These are phyloP conservation scores for Ormyrus thymus DNA, from an alignment of 2,888 invertebrate genomes.

Conservation along the genomic window DNA sequence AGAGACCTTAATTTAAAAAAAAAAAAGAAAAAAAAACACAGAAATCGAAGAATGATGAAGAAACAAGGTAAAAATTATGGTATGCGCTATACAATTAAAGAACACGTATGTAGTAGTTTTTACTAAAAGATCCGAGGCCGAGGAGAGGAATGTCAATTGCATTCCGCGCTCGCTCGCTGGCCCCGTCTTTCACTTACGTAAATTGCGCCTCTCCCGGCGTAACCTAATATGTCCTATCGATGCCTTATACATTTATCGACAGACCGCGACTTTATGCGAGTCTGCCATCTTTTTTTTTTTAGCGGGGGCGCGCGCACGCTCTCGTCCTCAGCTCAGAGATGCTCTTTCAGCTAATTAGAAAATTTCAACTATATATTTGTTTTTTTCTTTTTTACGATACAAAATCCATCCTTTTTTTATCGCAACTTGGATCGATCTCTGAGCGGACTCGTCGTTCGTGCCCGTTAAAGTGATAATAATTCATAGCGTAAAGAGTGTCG, in stretches of 20 bases:
- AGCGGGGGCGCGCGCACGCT: slow-evolving; percentile 18
- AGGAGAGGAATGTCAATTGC: not conserved
- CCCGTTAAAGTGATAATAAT: slow-evolving; percentile 17
- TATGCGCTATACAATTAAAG: slow-evolving; percentile 47
- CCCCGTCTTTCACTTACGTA: slow-evolving; percentile 41
- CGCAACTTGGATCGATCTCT: slow-evolving; percentile 1
- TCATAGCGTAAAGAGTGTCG: slow-evolving; percentile 4
- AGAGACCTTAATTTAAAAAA: slow-evolving; percentile 33
- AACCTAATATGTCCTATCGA: slow-evolving; percentile 48
- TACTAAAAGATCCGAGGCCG: slow-evolving; percentile 29
- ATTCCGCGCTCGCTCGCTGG: slow-evolving; percentile 3
- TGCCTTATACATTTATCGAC: slow-evolving; percentile 38
- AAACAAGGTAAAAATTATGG: slow-evolving; percentile 38
- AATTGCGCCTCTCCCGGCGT: slow-evolving; percentile 58
- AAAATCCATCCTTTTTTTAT: not conserved
- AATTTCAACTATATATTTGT: not conserved
- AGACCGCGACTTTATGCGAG: slow-evolving; percentile 56
- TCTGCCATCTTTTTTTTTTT: slow-evolving; percentile 17
- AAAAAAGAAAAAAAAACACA: no score
- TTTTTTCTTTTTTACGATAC: not conserved
- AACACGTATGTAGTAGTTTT: slow-evolving; percentile 52
- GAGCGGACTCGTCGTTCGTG: slow-evolving; percentile 17
- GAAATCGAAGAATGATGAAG: slow-evolving; percentile 46
- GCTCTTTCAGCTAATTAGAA: not conserved
- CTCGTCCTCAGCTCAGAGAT: slow-evolving; percentile 22